phyloP scores from a whole-genome alignment of 2,113 vertebrate species.

The Calidris pugnax region DNA sequence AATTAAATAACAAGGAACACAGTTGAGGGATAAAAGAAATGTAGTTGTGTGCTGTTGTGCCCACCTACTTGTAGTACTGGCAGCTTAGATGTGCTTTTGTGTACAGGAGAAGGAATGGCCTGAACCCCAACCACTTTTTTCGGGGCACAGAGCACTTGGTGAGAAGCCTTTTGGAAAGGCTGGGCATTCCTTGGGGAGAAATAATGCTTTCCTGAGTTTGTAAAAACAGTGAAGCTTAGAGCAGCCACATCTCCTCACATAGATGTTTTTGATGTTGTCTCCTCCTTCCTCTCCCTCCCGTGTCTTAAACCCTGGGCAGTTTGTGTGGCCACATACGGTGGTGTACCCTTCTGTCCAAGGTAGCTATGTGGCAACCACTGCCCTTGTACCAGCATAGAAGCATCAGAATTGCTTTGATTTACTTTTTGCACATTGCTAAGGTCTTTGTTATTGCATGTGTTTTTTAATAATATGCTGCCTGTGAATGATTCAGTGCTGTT shows the following conservation, averaged over 20 bases:
- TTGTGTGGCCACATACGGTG: background rate
- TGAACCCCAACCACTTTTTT: background rate
- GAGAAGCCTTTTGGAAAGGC: background rate
- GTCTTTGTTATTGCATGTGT: background rate
- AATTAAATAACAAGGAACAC: background rate
- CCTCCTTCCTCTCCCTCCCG: background rate
- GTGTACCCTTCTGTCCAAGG: accelerated
- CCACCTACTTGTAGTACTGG: background rate
- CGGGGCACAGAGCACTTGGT: background rate
- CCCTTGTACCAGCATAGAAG: background rate
- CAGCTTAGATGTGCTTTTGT: background rate
- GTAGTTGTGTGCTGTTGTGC: background rate
- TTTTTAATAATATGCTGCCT: background rate
- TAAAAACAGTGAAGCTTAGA: background rate
- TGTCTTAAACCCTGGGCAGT: background rate
- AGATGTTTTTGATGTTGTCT: background rate
- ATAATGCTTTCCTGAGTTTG: background rate
- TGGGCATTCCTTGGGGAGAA: background rate
- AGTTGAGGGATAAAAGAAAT: background rate
- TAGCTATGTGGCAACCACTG: background rate
- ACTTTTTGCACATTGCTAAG: accelerated
- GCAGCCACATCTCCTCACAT: background rate
- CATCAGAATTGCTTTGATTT: background rate
- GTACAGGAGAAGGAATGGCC: background rate
- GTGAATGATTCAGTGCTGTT: background rate